Evolutionary conservation across 2,797 vertebrate species (phyloP).

Genomic region (Florisuga fusca): DNA sequence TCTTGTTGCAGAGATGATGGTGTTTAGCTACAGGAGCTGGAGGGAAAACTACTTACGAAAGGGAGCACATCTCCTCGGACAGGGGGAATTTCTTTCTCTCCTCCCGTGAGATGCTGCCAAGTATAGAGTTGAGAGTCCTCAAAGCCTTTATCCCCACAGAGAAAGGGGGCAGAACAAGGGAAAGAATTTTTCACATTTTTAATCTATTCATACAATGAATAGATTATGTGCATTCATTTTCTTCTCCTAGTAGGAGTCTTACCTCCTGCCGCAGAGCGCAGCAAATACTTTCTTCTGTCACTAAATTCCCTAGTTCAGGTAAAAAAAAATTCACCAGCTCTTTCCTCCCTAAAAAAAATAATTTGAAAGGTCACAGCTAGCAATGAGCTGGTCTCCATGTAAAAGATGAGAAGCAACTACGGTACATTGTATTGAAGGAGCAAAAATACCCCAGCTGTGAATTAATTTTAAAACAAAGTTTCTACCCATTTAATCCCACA

Average conservation of each 20-base stretch:
- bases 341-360: slow-evolving; percentile 73
- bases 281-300: slow-evolving; percentile 68
- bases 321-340: slow-evolving; percentile 82
- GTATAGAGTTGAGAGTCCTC: slow-evolving; percentile 83
- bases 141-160: slow-evolving; percentile 72
- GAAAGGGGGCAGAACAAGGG: neutral
- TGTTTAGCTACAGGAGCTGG: neutral
- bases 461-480: neutral
- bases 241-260: neutral
- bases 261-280: slow-evolving; percentile 81
- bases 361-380: neutral
- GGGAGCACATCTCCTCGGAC: slow-evolving; percentile 66
- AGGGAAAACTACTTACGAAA: slow-evolving; percentile 78
- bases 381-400: neutral
- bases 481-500: neutral
- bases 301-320: slow-evolving; percentile 79
- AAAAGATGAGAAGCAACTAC: neutral
- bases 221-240: fast-evolving
- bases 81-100: slow-evolving; percentile 77
- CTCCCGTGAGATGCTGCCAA: slow-evolving; percentile 71
- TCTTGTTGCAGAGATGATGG: neutral
- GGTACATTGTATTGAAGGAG: neutral
- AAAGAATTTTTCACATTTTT: neutral
- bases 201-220: neutral
- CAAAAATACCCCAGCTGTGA: neutral